Conservation (phyloP, 2,888 invertebrate genomes). For the Drosophila maculinotata region DNA sequence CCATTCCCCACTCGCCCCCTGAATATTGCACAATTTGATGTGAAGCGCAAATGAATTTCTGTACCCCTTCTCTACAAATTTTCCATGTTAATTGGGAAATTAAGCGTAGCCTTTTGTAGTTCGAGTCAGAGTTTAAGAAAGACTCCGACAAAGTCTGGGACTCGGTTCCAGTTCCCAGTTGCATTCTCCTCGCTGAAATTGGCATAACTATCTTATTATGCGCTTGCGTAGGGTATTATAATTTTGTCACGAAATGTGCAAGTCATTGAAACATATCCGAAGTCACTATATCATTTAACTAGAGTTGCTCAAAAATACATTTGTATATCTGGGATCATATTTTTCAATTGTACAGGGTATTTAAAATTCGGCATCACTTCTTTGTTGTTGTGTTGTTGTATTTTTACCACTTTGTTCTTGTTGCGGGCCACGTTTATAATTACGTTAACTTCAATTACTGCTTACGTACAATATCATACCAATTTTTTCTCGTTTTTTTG, state of each 20-base stretch:
- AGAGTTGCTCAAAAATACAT: too few species aligned
- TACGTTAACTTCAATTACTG: constrained; percentile 78
- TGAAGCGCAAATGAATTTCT: constrained; percentile 54
- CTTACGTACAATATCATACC: constrained; percentile 72
- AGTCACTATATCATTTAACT: too few species aligned
- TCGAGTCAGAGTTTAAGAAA: too few species aligned
- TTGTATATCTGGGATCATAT: too few species aligned
- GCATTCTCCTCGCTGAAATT: constrained; percentile 21
- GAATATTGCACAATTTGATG: constrained; percentile 18
- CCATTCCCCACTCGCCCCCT: background rate
- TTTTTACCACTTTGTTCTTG: constrained; percentile 23
- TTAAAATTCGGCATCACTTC: constrained; percentile 2
- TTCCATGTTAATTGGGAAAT: constrained; percentile 69
- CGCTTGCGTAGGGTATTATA: background rate
- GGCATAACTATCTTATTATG: constrained; percentile 15
- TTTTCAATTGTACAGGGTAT: constrained; percentile 11
- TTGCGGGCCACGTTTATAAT: constrained; percentile 63
- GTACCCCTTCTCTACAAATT: constrained; percentile 15
- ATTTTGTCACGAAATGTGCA: too few species aligned
- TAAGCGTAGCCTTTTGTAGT: constrained; percentile 35
- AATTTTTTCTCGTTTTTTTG: constrained; percentile 41
- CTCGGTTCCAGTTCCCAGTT: background rate
- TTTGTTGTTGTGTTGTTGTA: background rate
- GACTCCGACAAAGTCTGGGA: too few species aligned
- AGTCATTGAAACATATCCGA: too few species aligned